Base-by-base conservation (phyloP, 2,888 invertebrate genomes). In the Dermolepida albohirtum region DNA sequence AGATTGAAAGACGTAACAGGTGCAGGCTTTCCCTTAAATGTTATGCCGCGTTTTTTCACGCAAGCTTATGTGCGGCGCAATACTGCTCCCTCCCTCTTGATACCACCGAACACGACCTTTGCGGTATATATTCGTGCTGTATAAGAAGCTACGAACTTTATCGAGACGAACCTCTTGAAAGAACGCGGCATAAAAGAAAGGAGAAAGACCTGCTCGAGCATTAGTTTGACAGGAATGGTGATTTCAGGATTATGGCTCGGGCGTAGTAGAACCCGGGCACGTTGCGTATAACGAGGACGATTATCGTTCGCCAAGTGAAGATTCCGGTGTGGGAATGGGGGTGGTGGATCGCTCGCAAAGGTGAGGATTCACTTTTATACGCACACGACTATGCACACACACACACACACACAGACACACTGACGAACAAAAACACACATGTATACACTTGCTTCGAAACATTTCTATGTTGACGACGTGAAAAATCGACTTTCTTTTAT, bases 271-370 rank as follows among this genome's bases (percentile, higher is more conserved):
- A 82, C 84, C 85, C 79, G 84, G 73, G 70, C 76, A 63, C n/a
- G 55, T 68, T 84, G 83, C 86, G 82, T 83, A 85, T 85, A 82
- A 79, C 70, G 85, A 89, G 86, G 85, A 87, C 84, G 90, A 90
- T 82, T 90, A 90, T 82, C 90, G 92, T 83, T 93, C 94, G 81
- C 95, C 95, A 77, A 95, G 95, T 84, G 96, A 96, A 86, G 96
- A 96, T 89, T 95, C 95, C 85, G 96, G 96, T 82, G 91, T 96
- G 84, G 95, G 96, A 84, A 90, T 95, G 86, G 93, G 92, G 83
- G 87, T 89, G 83, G 88, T 89, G 80, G 91, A 91, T 85, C 88
- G 89, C 80, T 49, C 64, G 43, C 69, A 69, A 66, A 69, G 69
- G 69, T 69, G 66, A 67, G 69, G 17, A 54, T 64, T 27, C 39